Conservation (phyloP, 2,888 invertebrate genomes). For the Sabatieria punctata region DNA sequence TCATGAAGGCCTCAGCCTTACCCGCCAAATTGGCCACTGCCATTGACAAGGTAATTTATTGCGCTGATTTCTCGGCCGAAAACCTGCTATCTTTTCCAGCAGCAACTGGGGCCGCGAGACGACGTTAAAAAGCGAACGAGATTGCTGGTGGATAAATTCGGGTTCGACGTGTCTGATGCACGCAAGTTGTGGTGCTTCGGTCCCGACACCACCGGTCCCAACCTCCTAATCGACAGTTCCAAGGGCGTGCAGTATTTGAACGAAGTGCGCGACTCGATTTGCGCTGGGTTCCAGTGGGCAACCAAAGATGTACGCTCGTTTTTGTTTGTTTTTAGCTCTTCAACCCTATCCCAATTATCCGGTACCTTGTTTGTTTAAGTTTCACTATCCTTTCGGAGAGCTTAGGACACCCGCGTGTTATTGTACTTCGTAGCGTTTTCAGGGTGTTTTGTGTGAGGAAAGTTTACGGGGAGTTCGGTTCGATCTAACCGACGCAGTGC, state of each 20-base stretch:
- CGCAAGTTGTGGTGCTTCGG: slow-evolving; percentile 16
- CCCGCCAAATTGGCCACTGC: slow-evolving; percentile 11
- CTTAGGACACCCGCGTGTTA: too few relatives aligned
- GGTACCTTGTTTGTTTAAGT: too few relatives aligned
- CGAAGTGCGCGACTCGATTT: slow-evolving; percentile 13
- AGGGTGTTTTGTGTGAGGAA: slow-evolving; percentile 12
- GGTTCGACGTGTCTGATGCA: slow-evolving; percentile 11
- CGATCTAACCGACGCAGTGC: slow-evolving; percentile 12
- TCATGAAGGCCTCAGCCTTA: slow-evolving; percentile 13
- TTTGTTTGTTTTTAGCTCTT: too few relatives aligned
- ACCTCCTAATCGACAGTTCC: slow-evolving; percentile 14
- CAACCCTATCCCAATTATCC: too few relatives aligned
- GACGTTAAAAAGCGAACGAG: slow-evolving; percentile 13
- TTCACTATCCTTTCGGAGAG: too few relatives aligned
- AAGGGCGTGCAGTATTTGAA: slow-evolving; percentile 13
- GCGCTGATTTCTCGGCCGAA: too few relatives aligned
- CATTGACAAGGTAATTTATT: slow-evolving; percentile 12
- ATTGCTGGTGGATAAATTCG: slow-evolving; percentile 12
- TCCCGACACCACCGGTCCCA: slow-evolving; percentile 14
- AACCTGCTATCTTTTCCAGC: background rate
- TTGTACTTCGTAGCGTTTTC: too few relatives aligned
- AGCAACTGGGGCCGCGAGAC: background rate
- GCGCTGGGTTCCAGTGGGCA: slow-evolving; percentile 15
- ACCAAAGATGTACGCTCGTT: slow-evolving; percentile 7
- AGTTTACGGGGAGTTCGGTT: slow-evolving; percentile 12